Evolutionary conservation across 2,113 vertebrate species (phyloP), one percentile per base, ranked within the genome.

Genomic region (Rhabdomys dilectus): DNA sequence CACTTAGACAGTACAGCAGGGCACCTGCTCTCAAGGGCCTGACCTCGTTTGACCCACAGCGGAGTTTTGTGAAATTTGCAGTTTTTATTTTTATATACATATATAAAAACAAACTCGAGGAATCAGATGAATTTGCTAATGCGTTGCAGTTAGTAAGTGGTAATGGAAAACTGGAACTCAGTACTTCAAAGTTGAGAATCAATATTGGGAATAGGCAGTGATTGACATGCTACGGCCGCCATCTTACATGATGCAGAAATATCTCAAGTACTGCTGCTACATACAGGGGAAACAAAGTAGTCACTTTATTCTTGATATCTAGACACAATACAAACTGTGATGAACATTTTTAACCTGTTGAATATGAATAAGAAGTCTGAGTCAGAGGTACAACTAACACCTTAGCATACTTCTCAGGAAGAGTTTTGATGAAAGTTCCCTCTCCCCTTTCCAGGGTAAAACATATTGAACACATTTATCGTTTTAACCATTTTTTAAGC

Each of bases 11-110:
- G n/a, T n/a, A n/a, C n/a, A n/a, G n/a, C n/a, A n/a, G n/a, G 51
- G 72, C 56, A 2, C 29, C 26, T 8, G 88, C 21, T 80, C 86
- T 88, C 87, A 53, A 0, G 21, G 51, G 60, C 4, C 24, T 31
- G 64, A 56, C n/a, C 68, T 16, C 24, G 17, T 34, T 5, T 36
- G 88, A 53, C 36, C 6, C 13, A 62, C 42, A 53, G 7, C 36
- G n/a, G n/a, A 88, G 7, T 60, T 42, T 73, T 60, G 7, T 19
- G 26, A 70, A 19, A 36, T 10, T 36, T 68, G 12, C 31, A 53
- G 58, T 91, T 96, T 93, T 93, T 86, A 62, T 62, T 89, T 90
- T 91, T 88, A 82, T 21, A 42, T 22, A 66, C 13, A 34, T 10
- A 80, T 56, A 56, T 7, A 8, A 34, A 86, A 45, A 84, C 22